Base-by-base conservation (phyloP, 2,888 invertebrate genomes). In the Icerya purchasi region DNA sequence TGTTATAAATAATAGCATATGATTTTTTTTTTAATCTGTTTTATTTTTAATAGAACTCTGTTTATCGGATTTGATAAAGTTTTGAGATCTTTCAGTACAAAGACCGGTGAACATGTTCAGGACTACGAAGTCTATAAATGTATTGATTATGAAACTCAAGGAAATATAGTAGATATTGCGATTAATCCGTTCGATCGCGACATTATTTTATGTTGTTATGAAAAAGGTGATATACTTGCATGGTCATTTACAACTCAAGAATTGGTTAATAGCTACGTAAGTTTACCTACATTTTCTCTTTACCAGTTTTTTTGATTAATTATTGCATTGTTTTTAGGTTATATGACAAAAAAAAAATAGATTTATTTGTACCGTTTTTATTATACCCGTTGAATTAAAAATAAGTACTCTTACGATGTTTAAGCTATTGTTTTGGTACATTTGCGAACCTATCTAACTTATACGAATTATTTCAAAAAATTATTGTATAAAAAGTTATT, bases 91-190 rank as follows among this genome's bases (percentile, higher is more conserved):
- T 84, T 78, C 67, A 82, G 78, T 65, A 75, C 78, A 0, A 72
- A 74, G 66, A 84, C 84, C 2, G 82, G 81, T 0, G 80, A 82
- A 66, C 74, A 77, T 63, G 72, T 80, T 1, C 72, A 75, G 58
- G 76, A 78, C 64, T 76, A 80, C 57, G 74, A 74, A 62, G 78
- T 78, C 22, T 74, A 78, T 20, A 61, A 61, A 22, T 62, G 64
- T 2, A 53, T 78, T 22, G 73, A 78, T 21, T 60, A 62, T 51
- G 61, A 63, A 21, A 59, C 63, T 10, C 70, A 69, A 20, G 68
- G 74, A 3, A 68, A 71, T 64, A 72, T 78, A n/a, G 73, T 78
- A 36, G 76, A 76, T 25, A 73, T 80, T 65, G 70, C 73, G 58
- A 66, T 75, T 54, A 74, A 76, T 62, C 68, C 73, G 21, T 72